Base-by-base conservation (phyloP, 2,888 invertebrate species). In the Micropterix aruncella region DNA sequence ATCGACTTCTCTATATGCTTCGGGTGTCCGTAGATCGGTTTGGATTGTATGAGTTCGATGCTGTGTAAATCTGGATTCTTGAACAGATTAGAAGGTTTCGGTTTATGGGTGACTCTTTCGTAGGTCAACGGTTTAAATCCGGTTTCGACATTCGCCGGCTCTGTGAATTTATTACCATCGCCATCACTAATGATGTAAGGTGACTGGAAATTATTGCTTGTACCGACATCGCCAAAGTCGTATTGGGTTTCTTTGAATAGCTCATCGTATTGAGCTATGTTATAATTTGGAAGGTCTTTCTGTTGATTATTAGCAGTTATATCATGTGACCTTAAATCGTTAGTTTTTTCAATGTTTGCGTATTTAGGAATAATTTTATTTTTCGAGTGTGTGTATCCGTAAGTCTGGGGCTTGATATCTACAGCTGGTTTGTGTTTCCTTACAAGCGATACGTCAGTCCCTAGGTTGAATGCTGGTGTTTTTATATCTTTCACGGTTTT, bases 1-100 rank as follows among this genome's bases (percentile, higher is more conserved):
- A 61, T 54, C 44, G 61, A 50, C 50, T 50, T 56, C 44, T 62
- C 65, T n/a, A n/a, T n/a, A 2, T 57, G 55, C 37, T 48, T 51
- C 9, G 51, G 51, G 7, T 41, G 42, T 16, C 51, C 47, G 18
- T 48, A 48, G 18, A 47, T 44, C 1, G 53, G 51, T 37, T 46
- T 44, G 12, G 48, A 45, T 3, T 54, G 55, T 47, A 56, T 51
- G 48, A 12, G 19, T 14, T 68, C 68, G 5, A 2, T 65, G 61
- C 16, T 62, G 45, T 2, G 54, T 48, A 17, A 63, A 60, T 44
- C 59, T 60, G n/a, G 51, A 53, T 43, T 56, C 50, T 12, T 42
- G 44, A 43, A 49, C 49, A 40, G 46, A 42, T 56, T 58, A 45
- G 43, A 57, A 58, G 51, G 56, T 61, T 46, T 38, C 38, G 42